These are phyloP conservation scores for Spizaetus ornatus DNA, from an alignment of 2,113 vertebrate species.

Conservation along the genomic window DNA sequence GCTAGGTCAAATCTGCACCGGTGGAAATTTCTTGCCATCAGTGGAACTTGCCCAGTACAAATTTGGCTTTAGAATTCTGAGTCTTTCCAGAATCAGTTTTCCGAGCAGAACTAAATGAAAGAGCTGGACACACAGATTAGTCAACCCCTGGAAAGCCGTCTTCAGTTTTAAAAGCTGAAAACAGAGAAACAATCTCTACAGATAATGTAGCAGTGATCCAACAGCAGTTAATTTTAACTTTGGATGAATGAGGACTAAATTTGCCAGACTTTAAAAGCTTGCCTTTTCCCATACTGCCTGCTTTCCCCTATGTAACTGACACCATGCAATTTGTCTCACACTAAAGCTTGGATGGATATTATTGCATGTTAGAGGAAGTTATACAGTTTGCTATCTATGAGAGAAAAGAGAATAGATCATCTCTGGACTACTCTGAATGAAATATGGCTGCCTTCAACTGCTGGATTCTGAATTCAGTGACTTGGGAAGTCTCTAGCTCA, in stretches of 20 bases:
- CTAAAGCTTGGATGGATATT: not conserved
- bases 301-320: not conserved
- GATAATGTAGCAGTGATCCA: not conserved
- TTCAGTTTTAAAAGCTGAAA: slow-evolving; percentile 28
- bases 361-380: not conserved
- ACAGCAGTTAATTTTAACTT: slow-evolving; percentile 20
- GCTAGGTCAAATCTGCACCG: not conserved
- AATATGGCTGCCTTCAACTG: not conserved
- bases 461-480: not conserved
- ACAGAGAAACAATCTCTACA: not conserved
- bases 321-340: not conserved
- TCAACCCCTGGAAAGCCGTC: not conserved
- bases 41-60: not conserved
- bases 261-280: slow-evolving; percentile 11
- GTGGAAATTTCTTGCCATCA: not conserved
- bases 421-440: not conserved
- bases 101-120: not conserved
- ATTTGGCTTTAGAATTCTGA: not conserved
- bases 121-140: not conserved
- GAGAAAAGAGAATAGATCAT: not conserved
- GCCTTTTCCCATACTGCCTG: not conserved
- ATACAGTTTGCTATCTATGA: not conserved
- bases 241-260: not conserved
- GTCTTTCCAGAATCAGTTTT: not conserved
- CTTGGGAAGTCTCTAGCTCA: not conserved